Evolutionary conservation across 53 echinoderm and acorn worm genomes (phyloP).

Genomic region (Antedon mediterranea): DNA sequence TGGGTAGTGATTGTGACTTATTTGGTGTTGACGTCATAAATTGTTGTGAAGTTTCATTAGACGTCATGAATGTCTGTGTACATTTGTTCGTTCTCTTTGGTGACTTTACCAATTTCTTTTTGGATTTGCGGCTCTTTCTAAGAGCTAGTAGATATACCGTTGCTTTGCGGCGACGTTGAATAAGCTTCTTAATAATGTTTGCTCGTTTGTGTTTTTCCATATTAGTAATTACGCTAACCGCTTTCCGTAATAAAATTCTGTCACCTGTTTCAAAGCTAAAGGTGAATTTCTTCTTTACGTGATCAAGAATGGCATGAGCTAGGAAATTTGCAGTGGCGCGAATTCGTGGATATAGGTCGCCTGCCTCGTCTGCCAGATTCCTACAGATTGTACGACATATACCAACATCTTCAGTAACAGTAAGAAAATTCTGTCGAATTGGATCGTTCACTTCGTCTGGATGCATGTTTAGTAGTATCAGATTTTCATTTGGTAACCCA

Average conservation of each 20-base stretch:
- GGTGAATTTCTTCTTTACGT: background rate
- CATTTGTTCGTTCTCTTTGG: background rate
- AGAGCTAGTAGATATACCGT: background rate
- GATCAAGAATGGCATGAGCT: background rate
- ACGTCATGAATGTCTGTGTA: background rate
- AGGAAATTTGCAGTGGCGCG: background rate
- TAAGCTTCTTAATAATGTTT: background rate
- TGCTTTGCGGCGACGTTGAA: background rate
- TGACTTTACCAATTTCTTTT: background rate
- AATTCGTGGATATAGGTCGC: background rate
- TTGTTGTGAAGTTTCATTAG: background rate
- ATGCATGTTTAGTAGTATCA: background rate
- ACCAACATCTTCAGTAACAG: background rate
- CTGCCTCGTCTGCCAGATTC: background rate
- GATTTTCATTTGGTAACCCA: background rate
- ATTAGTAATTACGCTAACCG: background rate
- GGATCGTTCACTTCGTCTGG: background rate
- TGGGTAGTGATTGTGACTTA: background rate
- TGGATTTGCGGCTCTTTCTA: background rate
- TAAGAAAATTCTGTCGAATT: background rate
- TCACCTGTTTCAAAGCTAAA: background rate
- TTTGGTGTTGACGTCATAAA: background rate
- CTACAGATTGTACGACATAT: background rate
- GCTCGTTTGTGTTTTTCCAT: background rate
- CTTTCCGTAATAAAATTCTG: background rate